A percentile compares a stretch with the other conserved stretches of the same genome.
Conservation (phyloP, 1,140 invertebrate genomes). For the Euura lappo region DNA sequence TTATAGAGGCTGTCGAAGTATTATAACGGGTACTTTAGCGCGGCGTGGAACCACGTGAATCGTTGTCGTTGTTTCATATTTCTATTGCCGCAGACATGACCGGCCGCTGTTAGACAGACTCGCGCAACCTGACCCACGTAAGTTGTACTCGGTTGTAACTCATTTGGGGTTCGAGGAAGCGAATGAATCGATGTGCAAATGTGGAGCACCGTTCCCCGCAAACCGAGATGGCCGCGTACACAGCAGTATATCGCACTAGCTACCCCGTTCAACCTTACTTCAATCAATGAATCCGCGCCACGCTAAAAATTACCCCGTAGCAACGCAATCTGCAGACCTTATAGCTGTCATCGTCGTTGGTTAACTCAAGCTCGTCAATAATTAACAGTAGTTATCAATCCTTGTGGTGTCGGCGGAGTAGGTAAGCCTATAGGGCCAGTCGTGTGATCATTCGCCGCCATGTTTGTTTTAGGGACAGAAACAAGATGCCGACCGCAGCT, state of each 20-base stretch:
- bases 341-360: not conserved
- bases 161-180: not conserved
- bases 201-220: not conserved
- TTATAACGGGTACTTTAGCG: no score
- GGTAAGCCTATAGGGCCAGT: constrained; percentile 48
- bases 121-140: not conserved
- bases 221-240: not conserved
- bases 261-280: not conserved
- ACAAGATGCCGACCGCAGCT: constrained; percentile 71
- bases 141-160: not conserved
- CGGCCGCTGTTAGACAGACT: not conserved
- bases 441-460: constrained; percentile 54
- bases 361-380: not conserved
- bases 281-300: not conserved
- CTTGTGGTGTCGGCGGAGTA: constrained; percentile 27
- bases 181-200: not conserved
- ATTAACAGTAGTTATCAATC: constrained; percentile 3
- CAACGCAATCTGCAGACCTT: not conserved
- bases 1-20: no score
- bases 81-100: no score
- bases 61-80: no score
- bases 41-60: no score
- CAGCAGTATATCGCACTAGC: no score
- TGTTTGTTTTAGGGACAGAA: constrained; percentile 67
- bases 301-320: not conserved